These are phyloP conservation scores for Serinus canaria DNA, from an alignment of 2,113 vertebrate genomes.

Conservation along the genomic window DNA sequence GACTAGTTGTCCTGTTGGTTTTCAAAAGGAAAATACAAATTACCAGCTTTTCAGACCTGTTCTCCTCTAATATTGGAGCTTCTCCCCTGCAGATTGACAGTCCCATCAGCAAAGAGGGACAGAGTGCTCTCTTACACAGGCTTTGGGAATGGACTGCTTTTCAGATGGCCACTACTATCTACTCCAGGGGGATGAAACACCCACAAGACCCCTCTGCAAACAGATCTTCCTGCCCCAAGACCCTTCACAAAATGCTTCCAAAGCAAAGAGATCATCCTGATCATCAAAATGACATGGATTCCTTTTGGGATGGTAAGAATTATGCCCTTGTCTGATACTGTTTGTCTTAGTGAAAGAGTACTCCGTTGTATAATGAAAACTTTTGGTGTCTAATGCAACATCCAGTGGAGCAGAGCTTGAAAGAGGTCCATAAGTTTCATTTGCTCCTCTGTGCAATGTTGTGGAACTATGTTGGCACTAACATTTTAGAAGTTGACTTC, in stretches of 20 bases:
- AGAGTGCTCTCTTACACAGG: rapidly evolving
- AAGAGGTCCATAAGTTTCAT: not conserved
- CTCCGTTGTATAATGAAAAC: not conserved
- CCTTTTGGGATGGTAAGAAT: not conserved
- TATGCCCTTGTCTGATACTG: not conserved
- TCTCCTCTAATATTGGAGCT: not conserved
- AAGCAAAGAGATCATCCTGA: not conserved
- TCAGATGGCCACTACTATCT: not conserved
- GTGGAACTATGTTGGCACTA: not conserved
- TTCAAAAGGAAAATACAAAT: not conserved
- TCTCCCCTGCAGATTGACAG: not conserved
- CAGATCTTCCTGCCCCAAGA: not conserved
- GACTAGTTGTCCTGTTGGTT: not conserved
- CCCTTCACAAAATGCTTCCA: not conserved
- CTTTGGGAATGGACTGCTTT: not conserved
- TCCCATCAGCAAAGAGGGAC: not conserved
- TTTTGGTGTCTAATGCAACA: not conserved
- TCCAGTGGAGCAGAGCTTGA: not conserved
- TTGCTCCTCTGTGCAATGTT: not conserved
- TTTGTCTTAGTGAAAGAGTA: not conserved
- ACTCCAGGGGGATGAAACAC: not conserved
- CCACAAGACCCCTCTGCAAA: not conserved
- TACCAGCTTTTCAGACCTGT: not conserved
- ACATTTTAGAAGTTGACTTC: not conserved
- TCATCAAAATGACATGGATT: not conserved